Evolutionary conservation across 2,113 vertebrate species (phyloP), one percentile per base, ranked within the genome.

Genomic region (Zosterops hypoxanthus): DNA sequence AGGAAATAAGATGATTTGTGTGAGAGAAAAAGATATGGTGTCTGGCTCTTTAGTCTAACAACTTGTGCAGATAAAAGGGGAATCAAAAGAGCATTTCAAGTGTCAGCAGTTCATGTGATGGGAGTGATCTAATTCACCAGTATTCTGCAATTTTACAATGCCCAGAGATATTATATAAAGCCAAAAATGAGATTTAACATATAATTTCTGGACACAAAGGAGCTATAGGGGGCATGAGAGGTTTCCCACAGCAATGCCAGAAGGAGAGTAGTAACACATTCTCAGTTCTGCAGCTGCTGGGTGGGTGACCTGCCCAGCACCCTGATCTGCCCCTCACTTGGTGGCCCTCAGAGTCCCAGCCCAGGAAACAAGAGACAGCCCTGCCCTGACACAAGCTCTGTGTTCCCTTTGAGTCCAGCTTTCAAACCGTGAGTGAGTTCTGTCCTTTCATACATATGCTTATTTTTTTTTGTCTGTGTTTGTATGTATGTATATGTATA

Each of bases 71-170:
- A 88, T 80, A 83, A 65, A 88, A 81, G 55, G 21, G 39, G 34
- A 93, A 80, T 86, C 50, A 87, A 90, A 95, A 93, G 88, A 93
- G 91, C 63, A 75, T 87, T 95, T 71, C 26, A 91, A 70, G 83
- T 84, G 63, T 90, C 73, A 84, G 73, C 85, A 85, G 36, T 65
- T 93, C 53, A 41, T 50, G n/a, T 75, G 92, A 70, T 69, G 63
- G 31, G 42, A 77, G 21, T 70, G 79, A 96, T 90, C 77, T 47
- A 52, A 63, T 91, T 90, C 75, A 77, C 15, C n/a, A 60, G 13
- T 73, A 83, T 88, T 93, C 85, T 93, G 49, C 69, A 75, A n/a
- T 72, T 70, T 70, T 31, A 73, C 75, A 92, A 49, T 92, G 63
- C 55, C n/a, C 73, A 28, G 14, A 88, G 60, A 90, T 47, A 20